Evolutionary conservation across 1,140 invertebrate species (phyloP), one percentile per base, ranked within the genome.

Genomic region (Gryllus bimaculatus): DNA sequence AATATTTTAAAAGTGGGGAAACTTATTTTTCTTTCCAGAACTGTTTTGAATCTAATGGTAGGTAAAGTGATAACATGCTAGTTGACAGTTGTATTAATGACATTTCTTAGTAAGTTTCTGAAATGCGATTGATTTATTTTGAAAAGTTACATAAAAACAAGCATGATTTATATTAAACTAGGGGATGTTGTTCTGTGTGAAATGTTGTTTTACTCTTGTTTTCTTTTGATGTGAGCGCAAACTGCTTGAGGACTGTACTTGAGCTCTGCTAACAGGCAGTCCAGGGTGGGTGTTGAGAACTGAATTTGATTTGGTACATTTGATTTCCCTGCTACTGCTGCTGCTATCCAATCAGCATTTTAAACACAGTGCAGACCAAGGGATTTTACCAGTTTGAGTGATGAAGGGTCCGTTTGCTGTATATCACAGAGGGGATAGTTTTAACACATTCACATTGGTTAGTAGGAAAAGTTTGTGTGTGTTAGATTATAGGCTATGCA

Each of bases 61-160:
- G 54, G 18, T 66, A 66, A 66, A 66, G 10, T 66, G 54, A 66
- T 66, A 66, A 66, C 54, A 18, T 66, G 54, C 10, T 66, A 66
- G 54, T 66, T 66, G 54, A 66, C 54, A 66, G 54, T 66, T 66
- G 54, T 13, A 10, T 66, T 66, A 66, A 13, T 66, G 18, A 66
- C 18, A 66, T 66, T 66, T 39, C 26, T 66, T 66, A 66, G 54
- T 66, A 66, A 66, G 10, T 66, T 66, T 66, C 18, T 66, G 54
- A 66, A 66, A 18, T 13, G 54, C 26, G 26, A 39, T 39, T 39
- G 18, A 66, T 66, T 66, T 66, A 66, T 66, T 66, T 66, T 66
- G 54, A 66, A 66, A 66, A 66, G 54, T 66, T 66, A 66, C 54
- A 66, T 66, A 66, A 66, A 66, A 66, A 66, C 54, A 66, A 66